phyloP scores from a whole-genome alignment of 2,888 invertebrate genomes.

The Pseudanteris insignis region DNA sequence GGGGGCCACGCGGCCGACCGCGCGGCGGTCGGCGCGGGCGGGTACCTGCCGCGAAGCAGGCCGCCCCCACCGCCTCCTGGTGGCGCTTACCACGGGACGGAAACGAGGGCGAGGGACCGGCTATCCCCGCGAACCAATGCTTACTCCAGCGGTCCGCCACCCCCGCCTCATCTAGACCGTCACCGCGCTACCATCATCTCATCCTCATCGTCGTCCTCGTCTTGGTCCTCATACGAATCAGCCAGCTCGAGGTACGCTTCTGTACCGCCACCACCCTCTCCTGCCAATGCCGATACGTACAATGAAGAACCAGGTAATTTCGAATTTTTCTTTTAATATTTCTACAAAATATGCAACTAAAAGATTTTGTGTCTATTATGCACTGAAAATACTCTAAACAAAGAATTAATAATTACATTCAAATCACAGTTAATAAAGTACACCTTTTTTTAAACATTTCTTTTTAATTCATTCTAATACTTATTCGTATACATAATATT shows the following conservation, averaged over 20 bases:
- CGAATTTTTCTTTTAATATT: background rate
- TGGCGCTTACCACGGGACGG: conserved; percentile 63
- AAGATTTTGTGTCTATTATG: too few species aligned
- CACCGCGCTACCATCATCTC: conserved; percentile 54
- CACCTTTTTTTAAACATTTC: too few species aligned
- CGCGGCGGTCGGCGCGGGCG: conserved; percentile 59
- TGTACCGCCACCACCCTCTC: conserved; percentile 61
- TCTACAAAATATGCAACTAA: too few species aligned
- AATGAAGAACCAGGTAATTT: conserved; percentile 59
- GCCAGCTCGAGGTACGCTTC: conserved; percentile 60
- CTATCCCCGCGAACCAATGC: conserved; percentile 61
- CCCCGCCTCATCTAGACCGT: conserved; percentile 64
- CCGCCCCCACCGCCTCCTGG: conserved; percentile 59
- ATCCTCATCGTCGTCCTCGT: conserved; percentile 57
- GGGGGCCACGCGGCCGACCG: conserved; percentile 58
- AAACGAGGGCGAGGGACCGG: conserved; percentile 65
- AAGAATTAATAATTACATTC: too few species aligned
- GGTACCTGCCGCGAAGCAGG: conserved; percentile 60
- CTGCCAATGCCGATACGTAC: conserved; percentile 59
- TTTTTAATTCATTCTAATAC: too few species aligned
- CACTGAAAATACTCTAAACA: too few species aligned
- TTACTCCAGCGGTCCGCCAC: conserved; percentile 63
- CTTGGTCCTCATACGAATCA: conserved; percentile 61
- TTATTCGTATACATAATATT: too few species aligned
- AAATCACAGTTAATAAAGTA: too few species aligned